Conservation (phyloP, 23 tunicate genomes). For the Botrylloides violaceus region DNA sequence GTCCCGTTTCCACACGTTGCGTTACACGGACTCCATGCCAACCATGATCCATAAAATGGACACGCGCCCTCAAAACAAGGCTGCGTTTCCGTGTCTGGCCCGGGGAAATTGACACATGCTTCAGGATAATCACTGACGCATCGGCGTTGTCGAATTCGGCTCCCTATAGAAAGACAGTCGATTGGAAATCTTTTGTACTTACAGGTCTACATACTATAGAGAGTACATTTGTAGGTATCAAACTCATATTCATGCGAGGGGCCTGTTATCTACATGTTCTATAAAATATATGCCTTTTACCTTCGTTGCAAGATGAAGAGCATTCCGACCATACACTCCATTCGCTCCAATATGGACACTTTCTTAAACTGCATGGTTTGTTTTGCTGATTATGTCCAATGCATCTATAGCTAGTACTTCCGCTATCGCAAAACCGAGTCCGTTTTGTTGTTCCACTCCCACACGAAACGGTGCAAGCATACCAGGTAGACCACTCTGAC, state of each 20-base stretch:
- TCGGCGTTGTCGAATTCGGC: constrained; percentile 20
- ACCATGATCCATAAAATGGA: constrained; percentile 58
- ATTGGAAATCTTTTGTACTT: no score
- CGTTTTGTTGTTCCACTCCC: constrained; percentile 50
- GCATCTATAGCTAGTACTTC: no score
- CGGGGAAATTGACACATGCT: constrained; percentile 32
- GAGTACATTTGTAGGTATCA: no score
- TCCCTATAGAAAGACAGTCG: constrained; percentile 16
- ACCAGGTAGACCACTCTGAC: constrained; percentile 77
- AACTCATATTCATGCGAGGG: no score
- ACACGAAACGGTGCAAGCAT: constrained; percentile 52
- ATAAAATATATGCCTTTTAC: no score
- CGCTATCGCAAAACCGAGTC: constrained; percentile 66
- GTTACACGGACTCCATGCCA: constrained; percentile 50
- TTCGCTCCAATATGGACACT: constrained; percentile 56
- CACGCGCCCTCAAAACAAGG: constrained; percentile 51
- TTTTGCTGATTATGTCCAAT: constrained; percentile 27
- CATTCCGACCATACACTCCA: constrained; percentile 64
- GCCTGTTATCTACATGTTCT: no score
- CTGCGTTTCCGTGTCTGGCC: constrained; percentile 19
- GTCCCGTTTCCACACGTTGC: constrained; percentile 37
- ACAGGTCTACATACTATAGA: no score
- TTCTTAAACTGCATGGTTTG: constrained; percentile 38
- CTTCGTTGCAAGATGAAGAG: constrained; percentile 36
- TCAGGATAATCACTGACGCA: constrained; percentile 62